phyloP scores from a whole-genome alignment of 2,797 vertebrate genomes.

The Enteromius fasciolatus region DNA sequence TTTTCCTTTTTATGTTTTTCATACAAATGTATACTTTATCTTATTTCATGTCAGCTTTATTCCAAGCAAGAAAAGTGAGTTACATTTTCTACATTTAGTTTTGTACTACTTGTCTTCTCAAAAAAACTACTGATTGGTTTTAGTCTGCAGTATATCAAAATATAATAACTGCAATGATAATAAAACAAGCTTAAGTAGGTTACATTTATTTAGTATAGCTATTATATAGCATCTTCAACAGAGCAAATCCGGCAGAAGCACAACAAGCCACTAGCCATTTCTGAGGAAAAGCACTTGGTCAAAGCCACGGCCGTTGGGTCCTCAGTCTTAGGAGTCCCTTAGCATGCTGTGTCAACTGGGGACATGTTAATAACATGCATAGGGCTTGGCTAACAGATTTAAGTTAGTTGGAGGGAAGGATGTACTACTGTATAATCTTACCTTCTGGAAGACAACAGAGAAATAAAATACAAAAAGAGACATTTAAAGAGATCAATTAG shows the following conservation, averaged over 20 bases:
- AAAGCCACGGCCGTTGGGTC: slow-evolving; percentile 51
- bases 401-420: slow-evolving; percentile 67
- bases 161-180: background rate
- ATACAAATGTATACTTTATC: background rate
- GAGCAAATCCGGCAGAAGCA: slow-evolving; percentile 39
- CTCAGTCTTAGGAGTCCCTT: slow-evolving; percentile 27
- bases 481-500: slow-evolving; percentile 56
- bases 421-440: slow-evolving; percentile 74
- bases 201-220: slow-evolving; percentile 1
- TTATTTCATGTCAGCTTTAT: background rate
- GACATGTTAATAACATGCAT: slow-evolving; percentile 77
- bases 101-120: background rate
- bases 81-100: background rate
- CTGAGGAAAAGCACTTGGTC: slow-evolving; percentile 42
- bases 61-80: background rate
- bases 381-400: slow-evolving; percentile 63
- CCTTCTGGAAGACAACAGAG: slow-evolving; percentile 84
- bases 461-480: slow-evolving; percentile 72
- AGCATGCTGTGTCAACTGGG: slow-evolving; percentile 52
- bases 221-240: slow-evolving; percentile 14
- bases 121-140: background rate
- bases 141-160: background rate
- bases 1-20: background rate
- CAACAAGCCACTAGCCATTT: slow-evolving; percentile 34
- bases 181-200: background rate